Base-by-base conservation (phyloP, 2,797 vertebrate genomes). In the Mareca strepera region DNA sequence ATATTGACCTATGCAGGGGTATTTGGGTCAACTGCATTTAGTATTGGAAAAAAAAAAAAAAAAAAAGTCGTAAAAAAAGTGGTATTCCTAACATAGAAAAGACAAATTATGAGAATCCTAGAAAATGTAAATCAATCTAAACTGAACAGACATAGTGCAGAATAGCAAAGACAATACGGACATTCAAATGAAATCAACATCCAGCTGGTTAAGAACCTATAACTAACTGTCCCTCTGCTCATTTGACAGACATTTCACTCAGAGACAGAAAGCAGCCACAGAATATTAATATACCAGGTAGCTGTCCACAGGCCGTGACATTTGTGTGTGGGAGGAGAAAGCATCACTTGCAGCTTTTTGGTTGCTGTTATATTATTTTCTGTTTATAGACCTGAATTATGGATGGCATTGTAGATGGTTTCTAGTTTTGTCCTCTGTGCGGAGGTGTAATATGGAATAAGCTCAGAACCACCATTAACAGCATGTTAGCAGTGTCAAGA, bases 131-230 rank as follows among this genome's bases (percentile, higher is more conserved):
- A 94, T 93, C 41, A 72, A 6, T 86, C 62, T 96, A 66, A 94
- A 89, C 44, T 60, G 74, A 90, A 86, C 17, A 84, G 46, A 75
- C 26, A 74, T 44, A 50, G 52, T 31, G 37, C 41, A 67, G 44
- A 90, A 93, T 14, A 74, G 23, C 28, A 83, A 90, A 22, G n/a
- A 83, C 20, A 1, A 3, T 39, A 66, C 73, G 52, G 81, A 82
- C 41, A 80, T 87, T 93, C n/a, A 84, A 81, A 93, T 89, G 48
- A 95, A 92, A 95, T 93, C 44, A 84, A 68, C 66, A 88, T 94
- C 73, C 68, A 95, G 29, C 44, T 90, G 81, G 35, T 89, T 96
- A 96, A 95, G 50, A 88, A 62, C 11, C 70, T 69, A 55, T 82
- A 78, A 88, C 75, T 85, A 86, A 92, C 53, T 81, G 58, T 75